Evolutionary conservation across 2,888 invertebrate species (phyloP).

Genomic region (Diplazon laetatorius): DNA sequence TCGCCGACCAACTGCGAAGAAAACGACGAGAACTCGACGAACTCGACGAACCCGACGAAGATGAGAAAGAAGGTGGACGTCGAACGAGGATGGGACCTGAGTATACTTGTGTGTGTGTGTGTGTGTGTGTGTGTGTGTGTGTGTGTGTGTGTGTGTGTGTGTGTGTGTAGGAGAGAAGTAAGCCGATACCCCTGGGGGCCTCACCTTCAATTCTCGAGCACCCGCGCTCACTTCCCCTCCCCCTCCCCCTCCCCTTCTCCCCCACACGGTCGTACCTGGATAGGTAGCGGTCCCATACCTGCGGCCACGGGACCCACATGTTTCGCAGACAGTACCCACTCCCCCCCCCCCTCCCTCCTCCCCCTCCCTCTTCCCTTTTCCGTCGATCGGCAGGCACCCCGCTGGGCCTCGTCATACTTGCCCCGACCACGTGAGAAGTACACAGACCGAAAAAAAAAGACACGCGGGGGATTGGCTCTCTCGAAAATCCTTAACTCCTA

Average conservation of each 20-base stretch:
- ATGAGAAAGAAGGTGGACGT: constrained; percentile 29
- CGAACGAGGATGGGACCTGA: constrained; percentile 29
- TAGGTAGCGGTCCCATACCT: constrained; percentile 65
- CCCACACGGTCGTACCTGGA: constrained; percentile 69
- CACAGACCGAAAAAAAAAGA: not conserved
- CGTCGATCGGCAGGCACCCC: constrained; percentile 42
- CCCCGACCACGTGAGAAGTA: constrained; percentile 18
- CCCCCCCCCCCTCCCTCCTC: too few species aligned
- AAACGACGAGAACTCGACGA: constrained; percentile 27
- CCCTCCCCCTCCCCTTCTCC: constrained; percentile 59
- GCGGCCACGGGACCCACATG: constrained; percentile 45
- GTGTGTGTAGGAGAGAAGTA: constrained; percentile 71
- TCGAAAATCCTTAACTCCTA: not conserved
- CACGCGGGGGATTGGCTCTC: not conserved
- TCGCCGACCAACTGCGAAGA: constrained; percentile 63
- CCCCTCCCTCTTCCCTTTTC: constrained; percentile 23
- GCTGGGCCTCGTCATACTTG: constrained; percentile 40
- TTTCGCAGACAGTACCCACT: constrained; percentile 44
- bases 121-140: too few species aligned
- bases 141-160: too few species aligned
- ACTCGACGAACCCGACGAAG: constrained; percentile 3
- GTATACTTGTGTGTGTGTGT: too few species aligned
- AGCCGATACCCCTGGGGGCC: constrained; percentile 75
- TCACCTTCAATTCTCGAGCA: constrained; percentile 64
- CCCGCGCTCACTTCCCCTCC: constrained; percentile 63